These are phyloP conservation scores for Hybognathus amarus DNA, from an alignment of 2,797 vertebrate species.

Conservation along the genomic window DNA sequence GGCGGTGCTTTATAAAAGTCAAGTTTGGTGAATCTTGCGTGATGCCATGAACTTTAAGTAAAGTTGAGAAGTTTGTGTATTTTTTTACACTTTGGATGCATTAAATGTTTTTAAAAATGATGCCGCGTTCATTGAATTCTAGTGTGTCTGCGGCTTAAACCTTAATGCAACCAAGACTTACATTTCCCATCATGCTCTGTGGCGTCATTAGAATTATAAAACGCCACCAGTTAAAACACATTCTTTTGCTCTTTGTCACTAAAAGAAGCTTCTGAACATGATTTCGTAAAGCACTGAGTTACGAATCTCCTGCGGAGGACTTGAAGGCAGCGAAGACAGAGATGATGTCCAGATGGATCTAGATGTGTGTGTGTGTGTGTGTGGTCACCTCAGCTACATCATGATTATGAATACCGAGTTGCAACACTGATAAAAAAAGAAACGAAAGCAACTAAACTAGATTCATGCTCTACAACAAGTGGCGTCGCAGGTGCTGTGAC, in stretches of 20 bases:
- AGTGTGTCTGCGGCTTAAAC: background rate
- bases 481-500: background rate
- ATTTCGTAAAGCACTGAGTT: too few relatives aligned
- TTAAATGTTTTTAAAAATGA: background rate
- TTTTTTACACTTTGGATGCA: background rate
- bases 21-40: too few relatives aligned
- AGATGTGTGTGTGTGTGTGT: background rate
- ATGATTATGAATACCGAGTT: slow-evolving; percentile 26
- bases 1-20: too few relatives aligned
- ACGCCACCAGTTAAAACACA: background rate
- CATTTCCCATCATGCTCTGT: background rate
- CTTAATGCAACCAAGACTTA: background rate
- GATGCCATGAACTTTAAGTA: too few relatives aligned
- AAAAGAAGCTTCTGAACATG: background rate
- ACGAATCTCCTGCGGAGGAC: background rate
- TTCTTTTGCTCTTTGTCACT: background rate
- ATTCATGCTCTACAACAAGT: slow-evolving; percentile 27
- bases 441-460: slow-evolving; percentile 11
- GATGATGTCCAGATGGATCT: slow-evolving; percentile 32
- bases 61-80: background rate
- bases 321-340: slow-evolving; percentile 14
- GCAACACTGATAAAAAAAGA: slow-evolving; percentile 20
- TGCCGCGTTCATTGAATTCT: background rate
- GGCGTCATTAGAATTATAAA: background rate
- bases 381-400: background rate